A percentile compares a stretch with the other conserved stretches of the same genome.
phyloP scores from a whole-genome alignment of 2,888 invertebrate genomes.

The Rotaria macrura region DNA sequence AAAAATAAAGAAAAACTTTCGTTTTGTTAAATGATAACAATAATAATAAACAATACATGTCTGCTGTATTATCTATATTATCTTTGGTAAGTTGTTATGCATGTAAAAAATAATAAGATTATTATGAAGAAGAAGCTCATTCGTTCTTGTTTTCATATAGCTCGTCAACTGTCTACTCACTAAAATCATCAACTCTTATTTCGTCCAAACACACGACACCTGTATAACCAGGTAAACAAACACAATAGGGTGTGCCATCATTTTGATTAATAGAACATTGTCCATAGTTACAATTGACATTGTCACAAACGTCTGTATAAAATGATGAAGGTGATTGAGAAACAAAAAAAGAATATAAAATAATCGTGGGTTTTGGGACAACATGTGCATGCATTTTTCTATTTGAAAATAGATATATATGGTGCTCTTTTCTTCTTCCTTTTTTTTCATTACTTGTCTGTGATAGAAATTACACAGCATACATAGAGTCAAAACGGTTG shows the following conservation, averaged over 20 bases:
- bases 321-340: not conserved
- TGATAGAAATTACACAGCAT: not conserved
- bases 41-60: not conserved
- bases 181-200: not conserved
- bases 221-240: not conserved
- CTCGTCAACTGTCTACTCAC: not conserved
- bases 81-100: not conserved
- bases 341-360: not conserved
- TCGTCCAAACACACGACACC: not conserved
- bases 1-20: not conserved
- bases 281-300: conserved; percentile 11
- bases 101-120: not conserved
- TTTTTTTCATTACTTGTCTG: not conserved
- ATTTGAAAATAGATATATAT: not conserved
- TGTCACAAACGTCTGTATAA: not conserved
- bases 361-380: not conserved
- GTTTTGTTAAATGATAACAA: not conserved
- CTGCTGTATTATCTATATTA: not conserved
- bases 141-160: not conserved
- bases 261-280: not conserved
- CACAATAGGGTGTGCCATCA: conserved; percentile 6
- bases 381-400: not conserved
- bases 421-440: not conserved
- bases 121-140: not conserved
- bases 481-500: not conserved